These are phyloP conservation scores for Drosophila saltans DNA, from an alignment of 1,140 invertebrate genomes.

Conservation along the genomic window DNA sequence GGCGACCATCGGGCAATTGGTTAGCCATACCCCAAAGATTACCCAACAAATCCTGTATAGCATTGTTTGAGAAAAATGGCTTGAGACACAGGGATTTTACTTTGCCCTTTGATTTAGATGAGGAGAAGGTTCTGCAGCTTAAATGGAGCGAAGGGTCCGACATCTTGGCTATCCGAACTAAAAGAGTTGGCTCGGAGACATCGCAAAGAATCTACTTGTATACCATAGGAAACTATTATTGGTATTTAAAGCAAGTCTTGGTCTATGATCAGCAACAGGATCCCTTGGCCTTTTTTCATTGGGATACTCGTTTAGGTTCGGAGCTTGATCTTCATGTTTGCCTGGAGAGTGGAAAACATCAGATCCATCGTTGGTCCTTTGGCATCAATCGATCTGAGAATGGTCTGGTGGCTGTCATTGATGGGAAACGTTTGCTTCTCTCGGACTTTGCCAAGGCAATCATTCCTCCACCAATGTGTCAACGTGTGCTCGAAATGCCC, in stretches of 20 bases:
- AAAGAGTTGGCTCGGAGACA: slow-evolving; percentile 70
- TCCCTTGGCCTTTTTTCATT: slow-evolving; percentile 84
- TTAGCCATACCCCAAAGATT: slow-evolving; percentile 89
- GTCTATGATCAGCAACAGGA: slow-evolving; percentile 51
- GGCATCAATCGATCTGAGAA: slow-evolving; percentile 68
- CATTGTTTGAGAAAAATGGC: slow-evolving; percentile 97
- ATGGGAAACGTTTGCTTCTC: slow-evolving; percentile 89
- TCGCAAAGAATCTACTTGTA: slow-evolving; percentile 88
- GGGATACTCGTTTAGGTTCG: slow-evolving; percentile 86
- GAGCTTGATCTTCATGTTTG: slow-evolving; percentile 87
- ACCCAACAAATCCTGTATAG: slow-evolving; percentile 88
- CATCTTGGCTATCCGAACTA: slow-evolving; percentile 87
- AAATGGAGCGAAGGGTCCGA: slow-evolving; percentile 92
- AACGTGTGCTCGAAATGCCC: slow-evolving; percentile 85
- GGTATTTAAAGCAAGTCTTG: slow-evolving; percentile 92
- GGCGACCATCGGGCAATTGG: slow-evolving; percentile 92
- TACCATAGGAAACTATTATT: slow-evolving; percentile 94
- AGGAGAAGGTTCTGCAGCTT: slow-evolving; percentile 86
- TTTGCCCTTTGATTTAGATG: slow-evolving; percentile 86
- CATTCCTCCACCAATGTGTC: slow-evolving; percentile 93
- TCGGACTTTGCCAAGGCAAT: slow-evolving; percentile 89
- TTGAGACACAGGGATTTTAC: slow-evolving; percentile 92
- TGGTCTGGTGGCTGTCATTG: slow-evolving; percentile 89
- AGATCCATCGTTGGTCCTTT: slow-evolving; percentile 84
- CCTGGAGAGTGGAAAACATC: slow-evolving; percentile 84